Percentiles rank a stretch among this genome's conserved stretches.
Evolutionary conservation across 2,797 vertebrate genomes (phyloP).

Genomic region (Halcyon badia): DNA sequence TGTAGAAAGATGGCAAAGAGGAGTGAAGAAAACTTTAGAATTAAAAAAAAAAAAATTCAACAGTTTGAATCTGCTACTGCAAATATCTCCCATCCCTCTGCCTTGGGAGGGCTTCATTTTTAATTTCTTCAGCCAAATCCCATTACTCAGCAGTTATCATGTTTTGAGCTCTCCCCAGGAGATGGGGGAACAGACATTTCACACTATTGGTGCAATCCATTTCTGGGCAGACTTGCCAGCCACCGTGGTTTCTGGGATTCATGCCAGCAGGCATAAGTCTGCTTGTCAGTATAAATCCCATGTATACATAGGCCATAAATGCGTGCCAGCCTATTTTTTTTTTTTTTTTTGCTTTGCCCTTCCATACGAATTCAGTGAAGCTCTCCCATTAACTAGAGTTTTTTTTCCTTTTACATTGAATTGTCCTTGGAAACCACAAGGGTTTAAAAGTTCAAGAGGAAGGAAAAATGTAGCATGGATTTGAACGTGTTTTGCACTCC

Average conservation of each 20-base stretch:
- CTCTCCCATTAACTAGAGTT: background rate
- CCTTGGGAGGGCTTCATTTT: background rate
- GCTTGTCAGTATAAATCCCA: constrained; percentile 61
- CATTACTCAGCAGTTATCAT: constrained; percentile 64
- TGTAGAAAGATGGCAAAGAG: background rate
- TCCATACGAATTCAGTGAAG: background rate
- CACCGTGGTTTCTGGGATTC: constrained; percentile 54
- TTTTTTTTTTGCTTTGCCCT: background rate
- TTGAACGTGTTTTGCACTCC: background rate
- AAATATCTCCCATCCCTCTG: background rate
- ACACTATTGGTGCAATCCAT: constrained; percentile 48
- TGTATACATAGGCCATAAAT: constrained; percentile 42
- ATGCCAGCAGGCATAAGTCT: constrained; percentile 48
- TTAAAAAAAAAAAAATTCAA: background rate
- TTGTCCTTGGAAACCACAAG: constrained; percentile 11
- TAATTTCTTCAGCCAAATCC: constrained; percentile 50
- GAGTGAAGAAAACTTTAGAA: constrained; percentile 17
- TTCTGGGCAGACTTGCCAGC: constrained; percentile 65
- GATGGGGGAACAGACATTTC: constrained; percentile 29
- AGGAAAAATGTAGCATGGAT: background rate
- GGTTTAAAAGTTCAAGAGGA: constrained; percentile 24
- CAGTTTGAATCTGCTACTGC: constrained; percentile 1
- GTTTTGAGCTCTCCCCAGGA: constrained; percentile 43
- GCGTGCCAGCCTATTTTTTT: background rate
- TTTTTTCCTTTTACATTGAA: background rate